Evolutionary conservation across 92 coral and sea anemone species (phyloP), one percentile per base, ranked within the genome.

Genomic region (Zoanthus solanderi): DNA sequence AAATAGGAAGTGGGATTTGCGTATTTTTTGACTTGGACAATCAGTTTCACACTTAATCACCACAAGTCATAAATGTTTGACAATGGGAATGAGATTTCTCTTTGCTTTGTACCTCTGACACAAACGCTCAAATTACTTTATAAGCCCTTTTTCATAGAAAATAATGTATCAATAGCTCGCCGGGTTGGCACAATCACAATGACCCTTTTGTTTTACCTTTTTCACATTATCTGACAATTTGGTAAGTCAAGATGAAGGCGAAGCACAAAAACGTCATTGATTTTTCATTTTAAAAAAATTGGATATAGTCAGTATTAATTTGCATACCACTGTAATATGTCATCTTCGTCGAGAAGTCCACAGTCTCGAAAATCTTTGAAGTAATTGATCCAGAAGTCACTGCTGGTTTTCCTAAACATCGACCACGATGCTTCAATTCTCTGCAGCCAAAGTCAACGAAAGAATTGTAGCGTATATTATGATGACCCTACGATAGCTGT

Each of bases 301-400:
- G 60, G 60, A 53, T 53, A 53, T 53, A 53, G 60, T 53, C 6
- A 23, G 60, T 53, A 53, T 53, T 53, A 53, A 53, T 74, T 48
- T 17, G 23, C 78, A 45, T 74, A 74, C 78, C 78, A 74, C 78
- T 74, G 78, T 15, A 74, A 46, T 44, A 52, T n/a, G 58, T 74
- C 58, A 48, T 74, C 58, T 46, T 74, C 58, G 29, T 74, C 78
- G 58, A 74, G 78, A 74, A 74, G 78, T 74, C 78, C 78, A 74
- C 78, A 74, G 29, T 74, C 78, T 74, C 78, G 57, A 46, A 74
- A 74, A 46, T 74, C 78, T 74, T 74, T 74, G 45, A 74, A 74
- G 78, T 74, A 74, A 34, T 74, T 74, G 78, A 74, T 74, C 78
- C 78, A 74, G 78, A 74, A 74, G 54, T 74, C 78, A 45, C 57